phyloP scores from a whole-genome alignment of 2,888 invertebrate species.

The Branchinecta sandiegonensis region DNA sequence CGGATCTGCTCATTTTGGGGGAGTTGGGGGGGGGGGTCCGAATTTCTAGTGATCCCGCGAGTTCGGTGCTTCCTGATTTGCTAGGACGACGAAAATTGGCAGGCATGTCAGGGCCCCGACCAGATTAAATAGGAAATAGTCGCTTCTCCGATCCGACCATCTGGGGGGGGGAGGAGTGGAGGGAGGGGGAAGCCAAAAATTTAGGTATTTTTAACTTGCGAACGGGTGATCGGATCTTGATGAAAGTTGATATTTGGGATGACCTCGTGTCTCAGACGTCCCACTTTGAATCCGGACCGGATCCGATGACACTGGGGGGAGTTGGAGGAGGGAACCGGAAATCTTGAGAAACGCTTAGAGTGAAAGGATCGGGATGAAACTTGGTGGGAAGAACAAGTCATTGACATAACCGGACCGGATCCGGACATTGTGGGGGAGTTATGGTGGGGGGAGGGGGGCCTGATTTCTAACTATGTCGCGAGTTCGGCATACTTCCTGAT shows the following conservation, averaged over 20 bases:
- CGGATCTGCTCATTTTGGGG: neutral
- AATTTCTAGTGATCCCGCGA: too few relatives aligned
- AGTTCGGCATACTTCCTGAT: too few relatives aligned
- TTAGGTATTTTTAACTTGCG: too few relatives aligned
- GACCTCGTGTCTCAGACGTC: neutral
- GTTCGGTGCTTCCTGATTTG: neutral
- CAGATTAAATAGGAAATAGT: neutral
- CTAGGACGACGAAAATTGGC: neutral
- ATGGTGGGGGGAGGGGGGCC: too few relatives aligned
- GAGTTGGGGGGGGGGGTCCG: neutral
- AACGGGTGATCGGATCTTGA: neutral
- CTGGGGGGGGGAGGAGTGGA: too few relatives aligned
- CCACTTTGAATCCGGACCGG: neutral
- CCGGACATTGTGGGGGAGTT: neutral
- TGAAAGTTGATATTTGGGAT: neutral
- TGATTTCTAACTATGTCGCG: too few relatives aligned
- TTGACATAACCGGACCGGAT: conserved; percentile 6
- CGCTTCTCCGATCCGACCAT: neutral
- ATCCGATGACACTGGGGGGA: neutral
- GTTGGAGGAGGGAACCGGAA: neutral
- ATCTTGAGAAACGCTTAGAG: neutral
- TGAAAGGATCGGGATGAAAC: neutral
- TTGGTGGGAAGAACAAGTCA: neutral
- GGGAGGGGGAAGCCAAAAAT: too few relatives aligned
- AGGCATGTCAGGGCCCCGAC: neutral